These are phyloP conservation scores for Quadroppia sp. DNA, from an alignment of 2,888 invertebrate genomes.

Conservation along the genomic window DNA sequence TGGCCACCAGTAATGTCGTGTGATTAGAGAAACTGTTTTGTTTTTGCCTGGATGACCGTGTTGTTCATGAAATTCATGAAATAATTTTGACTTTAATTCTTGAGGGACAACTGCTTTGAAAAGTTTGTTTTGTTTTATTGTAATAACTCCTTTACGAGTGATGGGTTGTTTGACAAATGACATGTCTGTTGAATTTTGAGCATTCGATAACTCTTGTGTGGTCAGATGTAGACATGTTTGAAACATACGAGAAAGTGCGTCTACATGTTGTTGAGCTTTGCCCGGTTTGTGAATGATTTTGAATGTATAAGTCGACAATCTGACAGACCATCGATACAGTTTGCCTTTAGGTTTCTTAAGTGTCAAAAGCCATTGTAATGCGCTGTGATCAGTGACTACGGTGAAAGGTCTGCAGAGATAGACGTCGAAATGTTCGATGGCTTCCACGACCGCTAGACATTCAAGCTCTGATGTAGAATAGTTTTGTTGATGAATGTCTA, in stretches of 20 bases:
- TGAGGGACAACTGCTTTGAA: neutral
- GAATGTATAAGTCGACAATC: neutral
- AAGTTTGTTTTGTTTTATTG: neutral
- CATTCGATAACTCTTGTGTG: neutral
- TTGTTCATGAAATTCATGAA: slow-evolving; percentile 13
- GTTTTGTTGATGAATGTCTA: neutral
- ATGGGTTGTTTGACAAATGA: neutral
- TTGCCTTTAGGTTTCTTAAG: no score
- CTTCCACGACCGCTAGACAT: slow-evolving; percentile 23
- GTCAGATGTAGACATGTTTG: neutral
- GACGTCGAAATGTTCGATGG: neutral
- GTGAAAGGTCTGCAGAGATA: neutral
- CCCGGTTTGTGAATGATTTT: neutral
- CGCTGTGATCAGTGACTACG: neutral
- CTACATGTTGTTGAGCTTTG: neutral
- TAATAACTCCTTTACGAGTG: neutral
- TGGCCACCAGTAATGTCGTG: neutral
- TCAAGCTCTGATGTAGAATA: neutral
- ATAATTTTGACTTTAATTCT: neutral
- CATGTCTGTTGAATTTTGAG: neutral
- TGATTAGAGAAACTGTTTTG: neutral
- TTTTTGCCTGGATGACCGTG: neutral
- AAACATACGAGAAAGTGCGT: neutral
- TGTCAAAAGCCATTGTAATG: neutral
- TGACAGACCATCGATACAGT: neutral